Base-by-base conservation (phyloP, 2,797 vertebrate species). In the Gallinago nigripennis region DNA sequence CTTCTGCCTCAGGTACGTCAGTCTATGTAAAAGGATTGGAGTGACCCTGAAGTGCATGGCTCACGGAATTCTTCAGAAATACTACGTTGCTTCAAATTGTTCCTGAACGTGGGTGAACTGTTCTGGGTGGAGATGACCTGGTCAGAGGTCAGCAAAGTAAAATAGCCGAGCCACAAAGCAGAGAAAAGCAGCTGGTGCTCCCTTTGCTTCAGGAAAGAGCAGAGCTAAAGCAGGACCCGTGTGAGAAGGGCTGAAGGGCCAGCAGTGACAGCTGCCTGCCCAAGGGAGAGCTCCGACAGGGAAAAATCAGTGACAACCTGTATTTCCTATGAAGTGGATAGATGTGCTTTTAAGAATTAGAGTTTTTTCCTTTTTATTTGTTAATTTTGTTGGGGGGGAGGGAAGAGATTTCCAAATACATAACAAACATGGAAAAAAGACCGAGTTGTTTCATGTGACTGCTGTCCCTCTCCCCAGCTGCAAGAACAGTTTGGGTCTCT, bases 241-340 rank as follows among this genome's bases (percentile, higher is more conserved):
- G 1, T 12, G 6, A 19, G 61, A 51, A 33, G 50, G 33, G 70
- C 19, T 30, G 5, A 68, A 54, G 54, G 35, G 35, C 0, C 1
- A 9, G 2, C 18, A 14, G 50, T 25, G 57, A 3, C 2, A n/a
- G 3, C 69, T 48, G 57, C 1, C 0, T 39, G 77, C 12, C 0
- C 10, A 3, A 24, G 25, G 31, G 6, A 8, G n/a, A 54, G 8
- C 33, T 46, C n/a, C 21, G 28, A 45, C 30, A 14, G 5, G 43
- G 43, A 53, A 28, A 53, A 56, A 39, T 3, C 18, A 28, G 53
- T 4, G 28, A 28, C 6, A 30, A 37, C 45, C 27, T 69, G 23
- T 41, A 11, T 65, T 64, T 63, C 37, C 63, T 48, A 3, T 27
- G 30, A 33, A 48, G 27, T 50, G 19, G 25, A 31, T 75, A 25